Base-by-base conservation (phyloP, 1,140 invertebrate genomes). In the Aphaenogaster rudis region DNA sequence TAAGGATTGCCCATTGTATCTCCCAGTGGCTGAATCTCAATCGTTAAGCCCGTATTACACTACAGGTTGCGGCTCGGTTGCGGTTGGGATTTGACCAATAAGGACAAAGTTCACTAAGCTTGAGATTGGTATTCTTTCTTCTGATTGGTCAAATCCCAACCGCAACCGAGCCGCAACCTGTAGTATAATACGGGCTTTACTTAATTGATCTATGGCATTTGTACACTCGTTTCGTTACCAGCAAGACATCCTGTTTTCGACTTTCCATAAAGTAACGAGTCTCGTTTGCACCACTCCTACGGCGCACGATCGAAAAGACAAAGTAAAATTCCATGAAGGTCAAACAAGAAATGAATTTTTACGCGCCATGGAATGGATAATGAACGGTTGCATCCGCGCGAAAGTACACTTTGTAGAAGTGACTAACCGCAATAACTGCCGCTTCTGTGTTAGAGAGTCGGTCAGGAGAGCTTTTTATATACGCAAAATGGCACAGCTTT, bases 171-270 rank as follows among this genome's bases (percentile, higher is more conserved):
- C 21, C 21, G 21, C 21, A 21, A 21, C 21, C 21, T 21, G 21
- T 21, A 21, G 21, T 21, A 0, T 21, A 21, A 21, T 21, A 21
- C 21, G 21, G 21, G 0, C 21, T 21, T 21, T 21, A 88, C 90
- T 67, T 64, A 91, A 93, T 86, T 86, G 71, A 76, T 91, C 88
- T 90, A 81, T 88, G 78, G 78, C 71, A 84, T 57, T 36, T n/a
- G 8, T 52, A 54, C 86, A 91, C 21, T 69, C 84, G 85, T 85
- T 93, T 93, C 88, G 90, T 93, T 94, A 91, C 88, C 91, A 66
- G 42, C 82, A 86, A 93, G 91, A 90, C 93, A 93, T 94, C 93
- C 92, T 93, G 91, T 93, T 94, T 93, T 93, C 91, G 87, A 94
- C 92, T 94, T 95, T 95, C 92, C 93, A 93, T 86, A 80, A 92